Evolutionary conservation across 2,113 vertebrate species (phyloP).

Genomic region (Daboia siamensis): DNA sequence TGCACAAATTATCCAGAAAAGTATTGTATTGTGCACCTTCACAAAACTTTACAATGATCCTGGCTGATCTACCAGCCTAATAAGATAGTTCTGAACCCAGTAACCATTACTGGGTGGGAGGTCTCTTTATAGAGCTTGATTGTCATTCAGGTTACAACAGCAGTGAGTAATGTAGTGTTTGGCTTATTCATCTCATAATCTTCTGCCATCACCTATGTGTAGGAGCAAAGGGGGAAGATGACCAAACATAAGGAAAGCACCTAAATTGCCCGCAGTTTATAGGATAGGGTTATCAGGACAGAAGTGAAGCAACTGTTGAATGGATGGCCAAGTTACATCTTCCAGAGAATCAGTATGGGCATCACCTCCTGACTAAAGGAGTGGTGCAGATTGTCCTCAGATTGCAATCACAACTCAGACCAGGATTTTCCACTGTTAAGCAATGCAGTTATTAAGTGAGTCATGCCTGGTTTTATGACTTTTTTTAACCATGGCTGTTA

Average conservation of each 20-base stretch:
- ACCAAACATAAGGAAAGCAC: background rate
- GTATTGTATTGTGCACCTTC: background rate
- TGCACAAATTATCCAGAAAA: background rate
- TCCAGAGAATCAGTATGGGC: background rate
- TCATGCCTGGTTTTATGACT: too few relatives aligned
- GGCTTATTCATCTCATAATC: background rate
- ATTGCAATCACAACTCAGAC: too few relatives aligned
- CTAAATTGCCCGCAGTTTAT: background rate
- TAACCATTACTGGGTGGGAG: background rate
- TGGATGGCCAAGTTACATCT: background rate
- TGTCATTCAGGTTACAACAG: background rate
- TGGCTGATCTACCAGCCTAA: background rate
- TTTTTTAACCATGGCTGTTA: too few relatives aligned
- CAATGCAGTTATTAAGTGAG: too few relatives aligned
- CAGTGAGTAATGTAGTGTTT: background rate
- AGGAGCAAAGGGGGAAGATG: background rate
- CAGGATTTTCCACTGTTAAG: too few relatives aligned
- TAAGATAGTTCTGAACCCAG: background rate
- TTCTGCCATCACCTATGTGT: background rate
- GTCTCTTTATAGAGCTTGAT: background rate
- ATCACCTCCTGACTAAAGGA: background rate
- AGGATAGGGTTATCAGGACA: background rate
- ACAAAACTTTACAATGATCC: background rate
- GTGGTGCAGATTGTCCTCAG: background rate
- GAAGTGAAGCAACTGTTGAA: background rate